These are phyloP conservation scores for Gobiocypris rarus DNA, from an alignment of 2,113 vertebrate species.

Conservation along the genomic window DNA sequence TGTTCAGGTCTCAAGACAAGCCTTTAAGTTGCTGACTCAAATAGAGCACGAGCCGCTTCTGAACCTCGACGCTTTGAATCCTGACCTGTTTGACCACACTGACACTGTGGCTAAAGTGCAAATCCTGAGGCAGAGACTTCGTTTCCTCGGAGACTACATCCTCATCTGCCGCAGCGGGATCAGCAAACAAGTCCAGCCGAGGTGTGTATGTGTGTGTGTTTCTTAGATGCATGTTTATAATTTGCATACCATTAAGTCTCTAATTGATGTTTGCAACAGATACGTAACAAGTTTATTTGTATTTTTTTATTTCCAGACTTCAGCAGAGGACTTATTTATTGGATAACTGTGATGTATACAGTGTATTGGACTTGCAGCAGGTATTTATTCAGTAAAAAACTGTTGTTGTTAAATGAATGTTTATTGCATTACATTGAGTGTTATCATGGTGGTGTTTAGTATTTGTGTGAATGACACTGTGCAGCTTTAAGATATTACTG, in stretches of 20 bases:
- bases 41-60: slow-evolving; percentile 87
- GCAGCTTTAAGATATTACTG: too few relatives aligned
- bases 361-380: slow-evolving; percentile 88
- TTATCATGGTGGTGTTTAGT: too few relatives aligned
- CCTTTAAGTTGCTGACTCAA: slow-evolving; percentile 81
- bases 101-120: slow-evolving; percentile 80
- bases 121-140: slow-evolving; percentile 82
- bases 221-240: neutral
- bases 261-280: neutral
- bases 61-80: slow-evolving; percentile 85
- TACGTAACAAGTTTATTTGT: neutral
- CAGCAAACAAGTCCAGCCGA: slow-evolving; percentile 77
- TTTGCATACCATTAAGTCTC: neutral
- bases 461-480: too few relatives aligned
- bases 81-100: slow-evolving; percentile 82
- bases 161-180: slow-evolving; percentile 87
- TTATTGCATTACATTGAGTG: too few relatives aligned
- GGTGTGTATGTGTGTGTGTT: slow-evolving; percentile 60
- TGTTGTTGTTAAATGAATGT: too few relatives aligned
- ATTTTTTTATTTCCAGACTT: slow-evolving; percentile 74
- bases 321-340: slow-evolving; percentile 85
- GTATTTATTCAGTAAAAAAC: slow-evolving; percentile 65
- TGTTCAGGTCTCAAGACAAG: slow-evolving; percentile 84
- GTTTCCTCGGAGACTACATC: slow-evolving; percentile 91
- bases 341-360: slow-evolving; percentile 88